Evolutionary conservation across 2,113 vertebrate genomes (phyloP).

Genomic region (Crocuta crocuta): DNA sequence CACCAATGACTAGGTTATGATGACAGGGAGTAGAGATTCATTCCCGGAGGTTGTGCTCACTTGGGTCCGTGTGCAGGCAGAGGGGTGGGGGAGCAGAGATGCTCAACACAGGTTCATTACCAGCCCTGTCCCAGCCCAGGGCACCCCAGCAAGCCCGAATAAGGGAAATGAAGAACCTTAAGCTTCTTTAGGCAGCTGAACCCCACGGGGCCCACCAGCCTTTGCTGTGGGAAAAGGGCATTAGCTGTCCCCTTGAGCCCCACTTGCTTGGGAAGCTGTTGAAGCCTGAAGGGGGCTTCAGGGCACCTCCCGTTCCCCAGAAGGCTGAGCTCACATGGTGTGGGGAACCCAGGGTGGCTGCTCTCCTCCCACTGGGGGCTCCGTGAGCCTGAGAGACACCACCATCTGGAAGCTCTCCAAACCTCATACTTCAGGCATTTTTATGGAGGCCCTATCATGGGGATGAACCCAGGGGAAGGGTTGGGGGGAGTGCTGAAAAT

Average conservation of each 20-base stretch:
- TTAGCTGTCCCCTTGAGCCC: not conserved
- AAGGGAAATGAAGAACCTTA: not conserved
- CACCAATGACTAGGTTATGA: not conserved
- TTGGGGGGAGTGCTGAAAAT: not conserved
- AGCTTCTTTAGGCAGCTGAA: not conserved
- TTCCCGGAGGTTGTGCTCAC: not conserved
- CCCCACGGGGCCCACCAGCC: not conserved
- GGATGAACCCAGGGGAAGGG: not conserved
- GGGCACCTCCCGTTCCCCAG: not conserved
- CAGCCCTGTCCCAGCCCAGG: not conserved
- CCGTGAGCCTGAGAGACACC: not conserved
- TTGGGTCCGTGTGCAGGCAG: not conserved
- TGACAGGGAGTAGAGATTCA: not conserved
- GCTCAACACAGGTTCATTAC: not conserved
- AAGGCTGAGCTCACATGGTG: not conserved
- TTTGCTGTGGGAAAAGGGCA: not conserved
- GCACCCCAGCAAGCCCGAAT: not conserved
- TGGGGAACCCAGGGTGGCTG: not conserved
- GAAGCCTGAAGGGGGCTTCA: not conserved
- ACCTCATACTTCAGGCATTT: not conserved
- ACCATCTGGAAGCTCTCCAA: not conserved
- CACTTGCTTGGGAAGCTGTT: rapidly evolving
- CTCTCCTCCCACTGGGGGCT: not conserved
- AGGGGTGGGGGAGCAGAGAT: not conserved
- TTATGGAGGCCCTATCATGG: not conserved